Conservation (phyloP, 2,113 vertebrate genomes). For the Macrotis lagotis region DNA sequence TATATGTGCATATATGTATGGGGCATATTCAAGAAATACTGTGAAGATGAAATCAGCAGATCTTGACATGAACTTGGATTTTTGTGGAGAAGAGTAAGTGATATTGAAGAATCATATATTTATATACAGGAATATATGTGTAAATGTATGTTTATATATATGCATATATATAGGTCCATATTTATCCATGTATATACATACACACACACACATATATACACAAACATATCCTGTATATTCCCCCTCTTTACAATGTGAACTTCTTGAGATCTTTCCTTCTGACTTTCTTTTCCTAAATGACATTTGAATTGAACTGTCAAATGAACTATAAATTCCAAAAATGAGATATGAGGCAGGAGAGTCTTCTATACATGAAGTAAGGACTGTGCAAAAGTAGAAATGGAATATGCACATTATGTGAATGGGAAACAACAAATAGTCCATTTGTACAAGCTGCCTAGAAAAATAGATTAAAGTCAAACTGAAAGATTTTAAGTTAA, state of each 20-base stretch:
- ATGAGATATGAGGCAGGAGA: neutral
- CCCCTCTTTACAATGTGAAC: neutral
- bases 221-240: neutral
- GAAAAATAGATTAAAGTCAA: neutral
- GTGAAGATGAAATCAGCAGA: too few species aligned
- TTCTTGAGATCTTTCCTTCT: neutral
- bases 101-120: too few species aligned
- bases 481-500: too few species aligned
- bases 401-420: neutral
- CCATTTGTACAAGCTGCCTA: neutral
- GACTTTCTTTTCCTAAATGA: neutral
- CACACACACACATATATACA: too few species aligned
- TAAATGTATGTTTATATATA: too few species aligned
- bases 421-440: neutral
- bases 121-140: too few species aligned
- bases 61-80: too few species aligned
- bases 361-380: neutral
- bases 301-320: neutral
- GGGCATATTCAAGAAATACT: too few species aligned
- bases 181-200: too few species aligned
- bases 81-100: too few species aligned
- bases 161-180: too few species aligned
- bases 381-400: neutral
- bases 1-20: too few species aligned
- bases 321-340: neutral